Evolutionary conservation across 2,888 invertebrate species (phyloP), one percentile per base, ranked within the genome.

Genomic region (Bhutanitis thaidina): DNA sequence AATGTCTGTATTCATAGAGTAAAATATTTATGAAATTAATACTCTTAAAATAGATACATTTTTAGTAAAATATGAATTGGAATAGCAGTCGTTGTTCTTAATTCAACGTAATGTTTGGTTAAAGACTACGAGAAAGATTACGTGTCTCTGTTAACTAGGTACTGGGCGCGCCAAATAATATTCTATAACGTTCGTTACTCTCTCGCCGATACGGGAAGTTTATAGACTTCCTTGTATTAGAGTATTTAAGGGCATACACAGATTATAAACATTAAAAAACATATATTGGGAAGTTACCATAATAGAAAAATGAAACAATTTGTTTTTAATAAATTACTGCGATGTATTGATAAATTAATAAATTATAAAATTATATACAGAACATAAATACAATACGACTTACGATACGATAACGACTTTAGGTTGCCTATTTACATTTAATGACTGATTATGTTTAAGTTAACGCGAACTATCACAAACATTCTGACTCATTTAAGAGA

Each of bases 291-390:
- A 61, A 60, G 58, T 57, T 30, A 53, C 43, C 49, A 49, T 29
- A 34, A 45, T 61, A 56, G 61, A 51, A 60, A 20, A 80, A 79
- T 75, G 53, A 79, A 78, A 77, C 71, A 66, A 80, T 52, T 54
- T 64, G 59, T 55, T 48, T 67, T 30, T 10, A n/a, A 74, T 72
- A 77, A 75, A 73, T 71, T 76, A 77, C 74, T 20, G 75, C 77
- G 68, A 61, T 87, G 72, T 88, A 84, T 85, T 85, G 69, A 77
- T 68, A 20, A 20, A 20, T 20, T 20, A 62, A 63, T 59, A 67
- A 74, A 69, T 65, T 61, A 65, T 10, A 54, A 59, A 60, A 54
- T 47, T 74, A 77, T 77, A 69, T 78, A 85, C 79, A 82, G 59
- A 57, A 62, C 64, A 72, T 74, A 68, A 73, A 71, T 71, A 66